Base-by-base conservation (phyloP, 2,888 invertebrate species). In the Caenorhabditis wallacei region DNA sequence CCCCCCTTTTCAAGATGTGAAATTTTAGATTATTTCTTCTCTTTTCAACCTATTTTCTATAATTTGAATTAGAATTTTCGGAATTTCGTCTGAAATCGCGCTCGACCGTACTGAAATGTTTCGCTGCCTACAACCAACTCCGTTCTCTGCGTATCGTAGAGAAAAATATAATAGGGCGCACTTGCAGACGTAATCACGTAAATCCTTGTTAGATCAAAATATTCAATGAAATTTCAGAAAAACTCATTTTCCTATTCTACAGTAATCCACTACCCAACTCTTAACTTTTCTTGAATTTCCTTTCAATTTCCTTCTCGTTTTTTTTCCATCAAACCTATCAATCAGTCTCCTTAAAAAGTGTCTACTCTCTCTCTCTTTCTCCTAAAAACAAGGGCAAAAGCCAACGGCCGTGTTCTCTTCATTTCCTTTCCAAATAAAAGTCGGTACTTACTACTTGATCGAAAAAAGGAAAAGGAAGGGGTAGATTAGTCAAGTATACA, bases 401-500 rank as follows among this genome's bases (percentile, higher is more conserved):
- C 40, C 43, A 30, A 8, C 4, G 30, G 8, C 30, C 30, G 30
- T 8, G 16, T 18, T 4, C 40, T 59, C 43, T 48, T 7, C 37
- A 16, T 66, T 66, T 66, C 24, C 57, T 18, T 40, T 51, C 54
- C 61, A 61, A 61, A 61, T 46, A 64, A 64, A 51, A 64, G 35
- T 48, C 26, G 46, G 51, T 51, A 48, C 64, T 64, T 51, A 46
- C n/a, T n/a, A n/a, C n/a, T n/a, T n/a, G n/a, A n/a, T n/a, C n/a
- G n/a, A 48, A 11, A 64, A 56, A 56, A 69, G 16, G 18, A 69
- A 35, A 35, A 40, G 56, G 54, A 53, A 69, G 40, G 46, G n/a
- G 66, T 48, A 66, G 71, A 71, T 71, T 71, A 71, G 71, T 59
- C 66, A 48, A 48, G 71, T 71, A 57, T 57, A 46, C 68, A 69